Percentiles rank a stretch among this genome's conserved stretches.
phyloP scores from a whole-genome alignment of 2,113 vertebrate species.

The Heterotilapia buettikoferi region DNA sequence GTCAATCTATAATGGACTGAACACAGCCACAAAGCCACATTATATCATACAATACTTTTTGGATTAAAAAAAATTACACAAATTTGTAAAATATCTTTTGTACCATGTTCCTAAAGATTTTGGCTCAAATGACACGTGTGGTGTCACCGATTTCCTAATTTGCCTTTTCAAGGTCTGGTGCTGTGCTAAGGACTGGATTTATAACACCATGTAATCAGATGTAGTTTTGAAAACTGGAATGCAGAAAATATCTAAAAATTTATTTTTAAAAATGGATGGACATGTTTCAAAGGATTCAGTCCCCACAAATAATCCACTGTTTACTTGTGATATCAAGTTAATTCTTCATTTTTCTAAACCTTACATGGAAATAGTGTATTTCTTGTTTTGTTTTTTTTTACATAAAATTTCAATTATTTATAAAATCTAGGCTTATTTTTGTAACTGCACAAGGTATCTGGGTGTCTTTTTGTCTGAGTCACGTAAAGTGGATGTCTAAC shows the following conservation, averaged over 20 bases:
- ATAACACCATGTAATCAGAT: neutral
- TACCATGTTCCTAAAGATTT: neutral
- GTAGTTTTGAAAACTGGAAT: neutral
- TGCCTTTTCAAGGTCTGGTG: neutral
- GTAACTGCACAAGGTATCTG: neutral
- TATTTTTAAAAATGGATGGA: neutral
- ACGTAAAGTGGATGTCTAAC: slow-evolving; percentile 36
- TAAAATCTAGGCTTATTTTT: neutral
- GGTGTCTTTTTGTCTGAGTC: slow-evolving; percentile 27
- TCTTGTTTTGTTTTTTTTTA: neutral
- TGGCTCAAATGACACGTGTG: neutral
- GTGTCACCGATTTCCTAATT: neutral
- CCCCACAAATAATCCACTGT: neutral
- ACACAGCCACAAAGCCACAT: neutral
- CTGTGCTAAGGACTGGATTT: neutral
- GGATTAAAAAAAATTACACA: neutral
- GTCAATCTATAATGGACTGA: neutral
- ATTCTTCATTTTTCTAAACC: neutral
- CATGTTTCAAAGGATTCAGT: neutral
- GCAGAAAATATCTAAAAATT: neutral
- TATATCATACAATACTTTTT: neutral
- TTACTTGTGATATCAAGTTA: neutral
- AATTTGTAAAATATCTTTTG: neutral
- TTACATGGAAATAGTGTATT: neutral
- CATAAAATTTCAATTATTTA: neutral